A percentile compares a stretch with the other conserved stretches of the same genome.
Evolutionary conservation across 1,140 invertebrate genomes (phyloP).

Genomic region (Drosophila tsacasi): DNA sequence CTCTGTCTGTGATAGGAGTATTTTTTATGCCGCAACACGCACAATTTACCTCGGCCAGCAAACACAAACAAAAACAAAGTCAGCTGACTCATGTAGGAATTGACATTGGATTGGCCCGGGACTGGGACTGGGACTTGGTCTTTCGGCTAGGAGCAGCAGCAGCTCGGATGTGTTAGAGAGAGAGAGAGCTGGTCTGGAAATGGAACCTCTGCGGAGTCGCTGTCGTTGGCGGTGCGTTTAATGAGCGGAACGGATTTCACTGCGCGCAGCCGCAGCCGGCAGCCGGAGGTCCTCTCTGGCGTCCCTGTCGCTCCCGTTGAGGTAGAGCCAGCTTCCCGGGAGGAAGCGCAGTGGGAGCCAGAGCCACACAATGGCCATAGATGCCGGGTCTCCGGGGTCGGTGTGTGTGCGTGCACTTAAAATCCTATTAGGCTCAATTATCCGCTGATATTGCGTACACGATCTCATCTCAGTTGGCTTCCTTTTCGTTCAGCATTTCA

Average conservation of each 20-base stretch:
- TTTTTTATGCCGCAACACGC: slow-evolving; percentile 78
- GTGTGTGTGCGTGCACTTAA: slow-evolving; percentile 73
- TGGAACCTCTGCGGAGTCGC: slow-evolving; percentile 26
- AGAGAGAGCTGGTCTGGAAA: not conserved
- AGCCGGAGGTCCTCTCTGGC: slow-evolving; percentile 62
- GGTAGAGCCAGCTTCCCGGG: slow-evolving; percentile 55
- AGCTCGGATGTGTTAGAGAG: slow-evolving; percentile 2
- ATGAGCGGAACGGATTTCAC: slow-evolving; percentile 82
- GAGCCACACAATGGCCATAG: slow-evolving; percentile 57
- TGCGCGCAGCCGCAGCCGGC: slow-evolving; percentile 55
- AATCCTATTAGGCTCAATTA: slow-evolving; percentile 85
- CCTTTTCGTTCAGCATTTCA: slow-evolving; percentile 43
- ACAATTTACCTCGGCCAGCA: slow-evolving; percentile 72
- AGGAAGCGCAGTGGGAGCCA: slow-evolving; percentile 69
- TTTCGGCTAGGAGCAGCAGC: slow-evolving; percentile 6
- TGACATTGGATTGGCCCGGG: slow-evolving; percentile 30
- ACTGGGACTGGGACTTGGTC: slow-evolving; percentile 1
- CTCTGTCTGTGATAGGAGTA: slow-evolving; percentile 39
- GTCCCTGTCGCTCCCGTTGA: slow-evolving; percentile 20
- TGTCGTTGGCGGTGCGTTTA: slow-evolving; percentile 71
- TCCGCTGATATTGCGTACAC: slow-evolving; percentile 84
- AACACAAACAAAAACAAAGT: slow-evolving; percentile 76
- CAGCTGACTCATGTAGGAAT: slow-evolving; percentile 78
- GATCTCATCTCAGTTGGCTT: slow-evolving; percentile 73
- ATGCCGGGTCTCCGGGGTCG: slow-evolving; percentile 24